Base-by-base conservation (phyloP, 2,888 invertebrate species). In the Crioceris asparagi region DNA sequence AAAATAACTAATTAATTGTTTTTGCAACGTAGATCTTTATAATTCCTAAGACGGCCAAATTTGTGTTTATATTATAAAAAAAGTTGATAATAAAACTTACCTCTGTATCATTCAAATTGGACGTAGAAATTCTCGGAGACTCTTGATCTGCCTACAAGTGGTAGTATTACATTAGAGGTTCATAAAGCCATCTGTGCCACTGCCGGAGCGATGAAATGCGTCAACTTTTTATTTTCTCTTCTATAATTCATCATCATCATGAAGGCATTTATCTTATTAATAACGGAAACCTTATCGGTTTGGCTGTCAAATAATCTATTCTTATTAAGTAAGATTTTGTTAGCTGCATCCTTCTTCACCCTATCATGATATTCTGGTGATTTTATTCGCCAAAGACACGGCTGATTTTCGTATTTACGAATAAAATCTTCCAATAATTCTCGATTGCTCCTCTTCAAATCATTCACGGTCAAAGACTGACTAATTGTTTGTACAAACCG, bases 321-420 rank as follows among this genome's bases (percentile, higher is more conserved):
- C 11, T 26, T 34, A 12, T 11, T 15, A 12, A 34, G 1, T 3
- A 23, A 26, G 8, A 34, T 16, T 34, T 34, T 34, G 26, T 34
- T 25, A 10, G 29, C 29, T 35, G 35, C 35, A 16, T 29, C 35
- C 11, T 16, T 35, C 14, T 27, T 27, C 12, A 10, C 19, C 14
- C 35, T 27, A 27, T 27, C 12, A 5, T 27, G 27, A 11, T 27
- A 27, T 11, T 27, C 27, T 27, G 7, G 5, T 29, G 27, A 29
- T 26, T 35, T 29, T 19, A 17, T 17, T 27, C 10, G 29, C 29
- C 18, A 12, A 29, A 35, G 35, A 29, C 35, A 35, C 12, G 35
- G 29, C 2, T 17, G 29, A 29, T n/a, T 29, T 35, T 17, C 6
- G 14, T 29, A 35, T n/a, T 7, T 11, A 27, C 17, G 18, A 35